These are phyloP conservation scores for Caenorhabditis zanzibari DNA, from an alignment of 2,888 invertebrate genomes.

Conservation along the genomic window DNA sequence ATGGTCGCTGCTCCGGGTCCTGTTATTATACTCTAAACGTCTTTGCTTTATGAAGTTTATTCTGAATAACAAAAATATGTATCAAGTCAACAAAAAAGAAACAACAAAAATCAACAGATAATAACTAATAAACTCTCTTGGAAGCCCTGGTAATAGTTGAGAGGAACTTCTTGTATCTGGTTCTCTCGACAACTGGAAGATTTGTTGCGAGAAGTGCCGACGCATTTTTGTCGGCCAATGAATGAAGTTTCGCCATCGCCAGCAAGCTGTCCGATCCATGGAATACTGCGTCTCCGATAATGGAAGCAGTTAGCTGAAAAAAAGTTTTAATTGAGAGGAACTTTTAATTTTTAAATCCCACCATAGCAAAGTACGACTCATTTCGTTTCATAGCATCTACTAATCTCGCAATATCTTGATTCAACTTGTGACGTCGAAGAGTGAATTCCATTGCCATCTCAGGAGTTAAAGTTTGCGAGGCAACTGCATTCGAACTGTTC, in stretches of 20 bases:
- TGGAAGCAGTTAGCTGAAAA: conserved; percentile 54
- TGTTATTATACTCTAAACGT: conserved; percentile 1
- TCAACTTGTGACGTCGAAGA: conserved; percentile 53
- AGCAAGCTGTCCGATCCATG: conserved; percentile 49
- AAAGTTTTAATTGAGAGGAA: neutral
- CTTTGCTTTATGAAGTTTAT: neutral
- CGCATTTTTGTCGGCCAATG: conserved; percentile 58
- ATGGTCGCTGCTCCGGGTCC: conserved; percentile 21
- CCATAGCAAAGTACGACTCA: conserved; percentile 60
- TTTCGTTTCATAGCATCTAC: conserved; percentile 60
- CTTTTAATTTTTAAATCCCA: neutral
- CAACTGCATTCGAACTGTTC: conserved; percentile 31
- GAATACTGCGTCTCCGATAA: conserved; percentile 62
- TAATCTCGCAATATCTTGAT: conserved; percentile 50
- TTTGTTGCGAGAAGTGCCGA: conserved; percentile 56
- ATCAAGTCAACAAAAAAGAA: conserved; percentile 22
- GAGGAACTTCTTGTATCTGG: conserved; percentile 60
- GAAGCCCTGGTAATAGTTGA: conserved; percentile 59
- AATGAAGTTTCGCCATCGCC: conserved; percentile 56
- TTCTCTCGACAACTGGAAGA: conserved; percentile 57
- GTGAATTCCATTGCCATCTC: conserved; percentile 25
- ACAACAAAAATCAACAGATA: conserved; percentile 27
- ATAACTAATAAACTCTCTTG: conserved; percentile 46
- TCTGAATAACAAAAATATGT: conserved; percentile 14
- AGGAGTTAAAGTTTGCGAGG: conserved; percentile 25